Percentiles rank a stretch among this genome's conserved stretches.
phyloP scores from a whole-genome alignment of 2,888 invertebrate species.

The Laspeyria flexula region DNA sequence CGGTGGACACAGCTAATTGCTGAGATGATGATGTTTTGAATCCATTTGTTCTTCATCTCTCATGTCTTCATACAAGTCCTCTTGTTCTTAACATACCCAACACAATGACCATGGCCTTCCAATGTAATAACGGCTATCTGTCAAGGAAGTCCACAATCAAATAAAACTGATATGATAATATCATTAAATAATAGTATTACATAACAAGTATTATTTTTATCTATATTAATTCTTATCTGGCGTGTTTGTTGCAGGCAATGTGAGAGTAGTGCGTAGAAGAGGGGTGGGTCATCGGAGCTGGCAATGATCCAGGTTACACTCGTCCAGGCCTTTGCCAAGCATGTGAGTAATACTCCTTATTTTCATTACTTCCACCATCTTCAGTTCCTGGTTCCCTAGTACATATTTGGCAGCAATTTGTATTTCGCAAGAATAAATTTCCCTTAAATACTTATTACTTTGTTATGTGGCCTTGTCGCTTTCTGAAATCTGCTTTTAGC shows the following conservation, averaged over 20 bases:
- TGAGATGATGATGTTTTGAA: too few species aligned
- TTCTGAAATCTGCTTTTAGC: too few species aligned
- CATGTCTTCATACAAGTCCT: too few species aligned
- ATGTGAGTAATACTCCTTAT: conserved; percentile 41
- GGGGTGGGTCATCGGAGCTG: conserved; percentile 31
- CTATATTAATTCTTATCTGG: conserved; percentile 11
- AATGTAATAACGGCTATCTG: conserved; percentile 6
- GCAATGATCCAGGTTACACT: conserved; percentile 42
- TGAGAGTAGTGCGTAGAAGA: conserved; percentile 24
- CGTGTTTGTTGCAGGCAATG: conserved; percentile 50
- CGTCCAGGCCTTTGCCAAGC: conserved; percentile 30
- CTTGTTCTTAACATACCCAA: not conserved
- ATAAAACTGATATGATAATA: not conserved
- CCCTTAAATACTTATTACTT: not conserved
- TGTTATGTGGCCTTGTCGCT: not conserved
- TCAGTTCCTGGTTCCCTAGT: not conserved
- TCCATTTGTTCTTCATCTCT: too few species aligned
- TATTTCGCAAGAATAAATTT: not conserved
- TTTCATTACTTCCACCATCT: conserved; percentile 4
- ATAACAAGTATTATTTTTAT: conserved; percentile 2
- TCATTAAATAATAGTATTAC: not conserved
- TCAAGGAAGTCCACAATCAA: not conserved
- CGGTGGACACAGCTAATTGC: too few species aligned
- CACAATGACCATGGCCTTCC: not conserved
- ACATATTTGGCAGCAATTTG: conserved; percentile 2